A percentile compares a stretch with the other conserved stretches of the same genome.
phyloP scores from a whole-genome alignment of 2,113 vertebrate genomes.

The Bujurquina vittata region DNA sequence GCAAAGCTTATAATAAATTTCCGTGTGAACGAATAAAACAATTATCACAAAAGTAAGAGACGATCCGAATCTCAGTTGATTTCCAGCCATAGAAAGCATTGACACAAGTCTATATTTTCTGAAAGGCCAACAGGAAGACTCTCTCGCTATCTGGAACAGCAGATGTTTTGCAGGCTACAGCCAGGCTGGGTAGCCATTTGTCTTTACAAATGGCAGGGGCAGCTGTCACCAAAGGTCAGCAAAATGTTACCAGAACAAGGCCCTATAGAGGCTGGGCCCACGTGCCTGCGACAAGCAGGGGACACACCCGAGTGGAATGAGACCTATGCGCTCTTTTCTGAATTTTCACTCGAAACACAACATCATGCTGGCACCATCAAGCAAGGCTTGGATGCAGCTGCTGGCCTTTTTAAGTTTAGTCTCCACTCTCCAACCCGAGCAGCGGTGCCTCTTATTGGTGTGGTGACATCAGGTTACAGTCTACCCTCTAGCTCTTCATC shows the following conservation, averaged over 20 bases:
- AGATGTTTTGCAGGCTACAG: conserved; percentile 22
- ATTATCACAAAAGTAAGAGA: not conserved
- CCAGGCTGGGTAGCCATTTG: conserved; percentile 48
- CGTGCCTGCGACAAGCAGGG: conserved; percentile 6
- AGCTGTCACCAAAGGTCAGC: conserved; percentile 76
- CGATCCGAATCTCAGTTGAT: conserved; percentile 5
- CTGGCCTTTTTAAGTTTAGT: conserved; percentile 8
- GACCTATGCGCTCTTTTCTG: not conserved
- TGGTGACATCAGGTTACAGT: conserved; percentile 50
- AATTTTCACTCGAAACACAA: not conserved
- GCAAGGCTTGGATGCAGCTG: conserved; percentile 2
- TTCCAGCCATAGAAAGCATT: conserved; percentile 8
- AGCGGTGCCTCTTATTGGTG: not conserved
- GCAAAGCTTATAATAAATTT: not conserved
- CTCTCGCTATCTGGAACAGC: conserved; percentile 2
- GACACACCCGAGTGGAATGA: conserved; percentile 37
- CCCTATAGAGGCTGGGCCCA: conserved; percentile 43
- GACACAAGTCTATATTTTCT: not conserved
- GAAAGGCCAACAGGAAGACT: conserved; percentile 61
- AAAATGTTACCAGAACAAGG: conserved; percentile 75
- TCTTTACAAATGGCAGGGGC: conserved; percentile 71
- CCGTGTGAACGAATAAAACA: not conserved
- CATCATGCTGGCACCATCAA: not conserved
- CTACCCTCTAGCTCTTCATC: conserved; percentile 15
- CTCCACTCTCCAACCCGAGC: not conserved